A percentile compares a stretch with the other conserved stretches of the same genome.
Evolutionary conservation across 2,113 vertebrate genomes (phyloP).

Genomic region (Oreochromis tanganicae): DNA sequence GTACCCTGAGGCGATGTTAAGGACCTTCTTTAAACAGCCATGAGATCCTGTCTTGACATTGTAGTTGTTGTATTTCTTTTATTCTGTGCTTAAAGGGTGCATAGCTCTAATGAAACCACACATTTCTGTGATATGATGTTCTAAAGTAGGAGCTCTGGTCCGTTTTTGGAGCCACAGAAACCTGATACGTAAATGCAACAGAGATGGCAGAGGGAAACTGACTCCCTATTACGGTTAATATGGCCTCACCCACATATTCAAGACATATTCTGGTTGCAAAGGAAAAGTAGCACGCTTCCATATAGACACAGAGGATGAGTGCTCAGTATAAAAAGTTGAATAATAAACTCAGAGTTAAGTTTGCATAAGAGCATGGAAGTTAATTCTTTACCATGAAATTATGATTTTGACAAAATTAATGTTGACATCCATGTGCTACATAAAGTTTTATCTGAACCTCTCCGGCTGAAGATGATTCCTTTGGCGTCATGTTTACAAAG

Average conservation of each 20-base stretch:
- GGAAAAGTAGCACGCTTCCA: background rate
- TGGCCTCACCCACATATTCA: fast-evolving
- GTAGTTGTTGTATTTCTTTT: background rate
- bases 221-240: background rate
- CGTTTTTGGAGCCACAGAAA: background rate
- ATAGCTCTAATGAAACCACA: fast-evolving
- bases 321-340: background rate
- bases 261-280: background rate
- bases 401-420: background rate
- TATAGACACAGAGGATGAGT: background rate
- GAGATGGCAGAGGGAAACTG: background rate
- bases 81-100: background rate
- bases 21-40: background rate
- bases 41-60: background rate
- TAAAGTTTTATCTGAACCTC: background rate
- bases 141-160: background rate
- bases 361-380: background rate
- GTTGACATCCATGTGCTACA: background rate
- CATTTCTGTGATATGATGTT: background rate
- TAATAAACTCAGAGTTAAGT: background rate
- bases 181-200: background rate
- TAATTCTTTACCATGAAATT: background rate
- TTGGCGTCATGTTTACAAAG: background rate
- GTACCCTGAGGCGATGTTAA: fast-evolving
- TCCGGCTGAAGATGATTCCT: fast-evolving